Evolutionary conservation across 1,140 invertebrate genomes (phyloP).

Genomic region (Venturia canescens): DNA sequence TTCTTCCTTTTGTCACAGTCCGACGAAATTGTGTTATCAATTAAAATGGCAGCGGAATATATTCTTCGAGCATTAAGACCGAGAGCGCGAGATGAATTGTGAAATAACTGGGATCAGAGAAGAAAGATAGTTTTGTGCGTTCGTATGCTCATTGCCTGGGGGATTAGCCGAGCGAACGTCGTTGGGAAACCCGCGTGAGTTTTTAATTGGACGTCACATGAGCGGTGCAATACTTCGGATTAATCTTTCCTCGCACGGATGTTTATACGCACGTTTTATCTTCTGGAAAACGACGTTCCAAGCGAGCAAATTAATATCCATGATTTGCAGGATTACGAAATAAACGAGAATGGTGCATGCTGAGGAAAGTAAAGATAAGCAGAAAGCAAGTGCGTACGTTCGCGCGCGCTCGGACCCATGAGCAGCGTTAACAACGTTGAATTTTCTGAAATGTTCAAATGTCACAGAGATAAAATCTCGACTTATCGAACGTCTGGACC

Average conservation of each 20-base stretch:
- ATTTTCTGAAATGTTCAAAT: not conserved
- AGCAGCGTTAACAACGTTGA: not conserved
- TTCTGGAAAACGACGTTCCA: slow-evolving; percentile 39
- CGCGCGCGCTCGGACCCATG: not conserved
- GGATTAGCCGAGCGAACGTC: slow-evolving; percentile 28
- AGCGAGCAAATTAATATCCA: slow-evolving; percentile 47
- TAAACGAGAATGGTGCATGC: slow-evolving; percentile 20
- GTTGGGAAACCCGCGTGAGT: slow-evolving; percentile 38
- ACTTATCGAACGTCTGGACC: not conserved
- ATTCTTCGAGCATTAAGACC: not conserved
- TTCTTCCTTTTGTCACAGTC: no score
- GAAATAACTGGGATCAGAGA: not conserved
- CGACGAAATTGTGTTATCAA: not conserved
- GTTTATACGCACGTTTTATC: not conserved
- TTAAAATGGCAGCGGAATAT: not conserved
- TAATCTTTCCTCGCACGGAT: slow-evolving; percentile 12
- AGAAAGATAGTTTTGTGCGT: not conserved
- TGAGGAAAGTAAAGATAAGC: not conserved
- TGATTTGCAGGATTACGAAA: slow-evolving; percentile 42
- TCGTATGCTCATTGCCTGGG: not conserved
- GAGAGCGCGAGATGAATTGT: slow-evolving; percentile 6
- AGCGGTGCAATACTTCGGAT: not conserved
- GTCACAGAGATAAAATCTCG: not conserved
- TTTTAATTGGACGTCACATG: slow-evolving; percentile 47
- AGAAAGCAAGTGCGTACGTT: not conserved